These are phyloP conservation scores for Bedellia somnulentella DNA, from an alignment of 2,888 invertebrate genomes.

Conservation along the genomic window DNA sequence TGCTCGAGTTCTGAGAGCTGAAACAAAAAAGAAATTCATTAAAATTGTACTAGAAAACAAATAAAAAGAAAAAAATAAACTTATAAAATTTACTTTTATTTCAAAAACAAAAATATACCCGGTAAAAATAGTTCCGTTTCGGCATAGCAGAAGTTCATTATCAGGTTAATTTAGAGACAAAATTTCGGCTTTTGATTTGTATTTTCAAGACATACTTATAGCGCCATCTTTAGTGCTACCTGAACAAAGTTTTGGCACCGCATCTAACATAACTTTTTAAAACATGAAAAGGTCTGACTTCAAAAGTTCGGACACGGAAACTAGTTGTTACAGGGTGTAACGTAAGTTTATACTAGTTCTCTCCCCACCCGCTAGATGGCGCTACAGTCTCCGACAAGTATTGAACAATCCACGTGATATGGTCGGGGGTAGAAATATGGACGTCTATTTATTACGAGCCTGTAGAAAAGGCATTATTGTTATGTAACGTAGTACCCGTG, in stretches of 20 bases:
- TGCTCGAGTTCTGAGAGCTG: constrained; percentile 94
- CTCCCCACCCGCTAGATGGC: constrained; percentile 45
- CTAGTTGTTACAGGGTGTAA: no score
- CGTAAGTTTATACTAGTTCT: constrained; percentile 16
- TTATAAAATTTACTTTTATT: no score
- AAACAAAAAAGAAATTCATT: constrained; percentile 35
- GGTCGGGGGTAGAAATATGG: constrained; percentile 17
- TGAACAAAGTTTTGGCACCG: background rate
- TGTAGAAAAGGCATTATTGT: constrained; percentile 49
- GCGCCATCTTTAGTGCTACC: constrained; percentile 26
- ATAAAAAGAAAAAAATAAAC: constrained; percentile 3
- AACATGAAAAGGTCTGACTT: no score
- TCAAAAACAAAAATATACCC: no score
- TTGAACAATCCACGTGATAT: constrained; percentile 44
- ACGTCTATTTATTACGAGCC: constrained; percentile 28
- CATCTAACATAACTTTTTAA: no score
- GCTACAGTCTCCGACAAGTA: constrained; percentile 25
- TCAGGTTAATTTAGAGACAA: no score
- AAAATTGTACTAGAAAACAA: no score
- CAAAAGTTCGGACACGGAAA: no score
- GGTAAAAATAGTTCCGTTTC: no score
- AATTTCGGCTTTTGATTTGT: no score
- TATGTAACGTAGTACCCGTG: constrained; percentile 53
- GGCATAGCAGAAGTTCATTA: no score
- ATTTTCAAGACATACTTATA: constrained; percentile 15